Conservation (phyloP, 2,888 invertebrate genomes). For the Spisula solida region DNA sequence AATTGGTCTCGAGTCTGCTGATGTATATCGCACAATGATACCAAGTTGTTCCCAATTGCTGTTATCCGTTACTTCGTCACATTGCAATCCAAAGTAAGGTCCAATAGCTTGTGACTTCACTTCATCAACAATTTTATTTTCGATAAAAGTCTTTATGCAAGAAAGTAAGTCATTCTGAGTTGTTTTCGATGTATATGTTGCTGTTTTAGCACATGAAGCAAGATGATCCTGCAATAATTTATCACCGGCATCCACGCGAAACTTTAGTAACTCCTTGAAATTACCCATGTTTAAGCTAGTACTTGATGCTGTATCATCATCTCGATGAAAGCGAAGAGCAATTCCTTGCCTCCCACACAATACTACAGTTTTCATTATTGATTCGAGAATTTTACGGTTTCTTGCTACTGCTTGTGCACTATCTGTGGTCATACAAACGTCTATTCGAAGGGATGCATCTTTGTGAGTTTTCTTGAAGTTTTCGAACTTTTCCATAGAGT, state of each 20-base stretch:
- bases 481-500: conserved; percentile 39
- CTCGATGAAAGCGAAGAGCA: conserved; percentile 53
- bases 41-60: conserved; percentile 68
- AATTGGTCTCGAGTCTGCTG: conserved; percentile 43
- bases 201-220: conserved; percentile 50
- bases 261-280: conserved; percentile 54
- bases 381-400: conserved; percentile 49
- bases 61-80: conserved; percentile 63
- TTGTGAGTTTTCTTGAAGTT: conserved; percentile 40
- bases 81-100: conserved; percentile 58
- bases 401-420: conserved; percentile 24
- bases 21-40: conserved; percentile 55
- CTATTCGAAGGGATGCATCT: conserved; percentile 48
- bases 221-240: conserved; percentile 48
- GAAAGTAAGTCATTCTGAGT: conserved; percentile 60
- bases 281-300: conserved; percentile 54
- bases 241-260: conserved; percentile 47
- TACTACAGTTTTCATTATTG: conserved; percentile 45
- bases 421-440: conserved; percentile 6
- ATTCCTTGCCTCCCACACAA: conserved; percentile 59
- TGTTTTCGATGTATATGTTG: conserved; percentile 65
- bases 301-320: conserved; percentile 39
- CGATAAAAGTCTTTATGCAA: conserved; percentile 58
- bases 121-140: conserved; percentile 55
- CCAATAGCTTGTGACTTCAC: conserved; percentile 57